phyloP scores from a whole-genome alignment of 2,888 invertebrate species.

The Selenia dentaria region DNA sequence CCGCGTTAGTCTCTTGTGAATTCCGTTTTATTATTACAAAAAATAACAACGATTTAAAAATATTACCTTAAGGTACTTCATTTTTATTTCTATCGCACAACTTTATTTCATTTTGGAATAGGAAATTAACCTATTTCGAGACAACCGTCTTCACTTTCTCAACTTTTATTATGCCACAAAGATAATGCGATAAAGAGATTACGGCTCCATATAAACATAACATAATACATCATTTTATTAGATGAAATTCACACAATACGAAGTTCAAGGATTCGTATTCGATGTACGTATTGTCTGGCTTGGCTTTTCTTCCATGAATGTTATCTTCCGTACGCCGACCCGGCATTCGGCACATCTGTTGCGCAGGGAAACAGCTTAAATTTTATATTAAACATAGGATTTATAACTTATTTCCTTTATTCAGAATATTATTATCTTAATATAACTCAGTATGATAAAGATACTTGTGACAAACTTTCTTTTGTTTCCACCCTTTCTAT shows the following conservation, averaged over 20 bases:
- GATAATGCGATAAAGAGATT: conserved; percentile 18
- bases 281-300: conserved; percentile 31
- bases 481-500: too few relatives aligned
- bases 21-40: too few relatives aligned
- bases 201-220: conserved; percentile 7
- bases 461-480: too few relatives aligned
- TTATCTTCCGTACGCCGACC: conserved; percentile 46
- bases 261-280: conserved; percentile 18
- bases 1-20: too few relatives aligned
- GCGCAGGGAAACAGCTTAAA: conserved; percentile 27
- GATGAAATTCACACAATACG: conserved; percentile 10
- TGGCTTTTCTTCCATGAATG: conserved; percentile 49
- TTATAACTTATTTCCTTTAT: conserved; percentile 5
- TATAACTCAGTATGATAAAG: too few relatives aligned
- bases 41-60: too few relatives aligned
- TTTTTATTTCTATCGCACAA: too few relatives aligned
- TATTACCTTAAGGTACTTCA: too few relatives aligned
- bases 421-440: background rate
- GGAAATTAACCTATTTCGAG: too few relatives aligned
- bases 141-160: too few relatives aligned
- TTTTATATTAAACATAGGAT: conserved; percentile 19
- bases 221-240: background rate
- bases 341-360: conserved; percentile 45
- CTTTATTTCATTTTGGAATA: too few relatives aligned
- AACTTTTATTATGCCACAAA: background rate